Base-by-base conservation (phyloP, 2,888 invertebrate genomes). In the Oxyscelio sp. region DNA sequence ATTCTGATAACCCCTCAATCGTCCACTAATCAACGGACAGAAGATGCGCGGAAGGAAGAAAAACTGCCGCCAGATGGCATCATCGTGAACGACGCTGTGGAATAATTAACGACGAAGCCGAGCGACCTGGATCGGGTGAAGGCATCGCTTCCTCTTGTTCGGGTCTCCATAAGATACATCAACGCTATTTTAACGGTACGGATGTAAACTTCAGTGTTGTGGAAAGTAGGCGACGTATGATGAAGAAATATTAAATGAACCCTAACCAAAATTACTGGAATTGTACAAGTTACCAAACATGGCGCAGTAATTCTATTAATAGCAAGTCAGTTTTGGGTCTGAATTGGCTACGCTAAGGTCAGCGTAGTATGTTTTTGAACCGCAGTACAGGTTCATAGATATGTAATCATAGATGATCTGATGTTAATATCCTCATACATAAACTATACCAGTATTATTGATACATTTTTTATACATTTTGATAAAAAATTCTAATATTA, bases 1-100 rank as follows among this genome's bases (percentile, higher is more conserved):
- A 92, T 92, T 91, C 91, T 91, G 92, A 94, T 93, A 93, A 93
- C 92, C 93, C 92, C 91, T 93, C 91, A 93, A 93, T 93, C 93
- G 92, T 89, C 89, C 88, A 83, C 89, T 88, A 87, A 90, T 89
- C 88, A 87, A 85, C 83, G 86, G 71, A 82, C 80, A 80, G 65
- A 86, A 86, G 87, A 87, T 83, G 83, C 77, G 83, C 85, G 70
- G 48, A 73, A 79, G 82, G 77, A 81, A 85, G 87, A 85, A 87
- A 89, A 89, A 90, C 90, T 79, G 77, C 80, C 77, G 45, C 82
- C 40, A 85, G 81, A 78, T 87, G 78, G 87, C 85, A 88, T 86
- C 87, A 85, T 86, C 77, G 87, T 86, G 87, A 88, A 87, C 90
- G 89, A 85, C 86, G 87, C 90, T 89, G 89, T 88, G 90, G 91